A percentile compares a stretch with the other conserved stretches of the same genome.
phyloP scores from a whole-genome alignment of 2,888 invertebrate species.

The Cheilosia variabilis region DNA sequence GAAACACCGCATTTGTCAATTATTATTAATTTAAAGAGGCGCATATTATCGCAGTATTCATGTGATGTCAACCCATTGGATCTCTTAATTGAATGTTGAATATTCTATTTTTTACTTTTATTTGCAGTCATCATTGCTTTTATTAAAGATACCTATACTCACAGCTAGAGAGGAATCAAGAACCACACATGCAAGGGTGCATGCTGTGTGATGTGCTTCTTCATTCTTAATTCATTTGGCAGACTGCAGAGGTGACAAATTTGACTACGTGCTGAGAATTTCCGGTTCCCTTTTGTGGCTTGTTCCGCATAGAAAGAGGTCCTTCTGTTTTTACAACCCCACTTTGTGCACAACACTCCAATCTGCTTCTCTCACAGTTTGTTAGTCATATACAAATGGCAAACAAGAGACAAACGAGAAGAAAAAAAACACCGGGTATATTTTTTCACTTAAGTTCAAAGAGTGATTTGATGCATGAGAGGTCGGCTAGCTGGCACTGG shows the following conservation, averaged over 20 bases:
- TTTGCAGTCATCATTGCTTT: conserved; percentile 40
- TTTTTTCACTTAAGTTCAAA: conserved; percentile 57
- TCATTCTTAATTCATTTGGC: conserved; percentile 66
- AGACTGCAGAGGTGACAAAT: conserved; percentile 74
- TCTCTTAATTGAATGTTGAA: conserved; percentile 52
- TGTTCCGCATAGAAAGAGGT: conserved; percentile 33
- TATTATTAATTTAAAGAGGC: conserved; percentile 58
- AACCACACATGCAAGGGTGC: conserved; percentile 26
- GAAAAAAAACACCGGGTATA: conserved; percentile 51
- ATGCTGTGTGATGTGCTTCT: conserved; percentile 28
- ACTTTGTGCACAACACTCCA: conserved; percentile 14
- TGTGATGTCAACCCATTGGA: conserved; percentile 28
- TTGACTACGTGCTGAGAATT: conserved; percentile 66
- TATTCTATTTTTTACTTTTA: conserved; percentile 14
- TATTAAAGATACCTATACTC: conserved; percentile 32
- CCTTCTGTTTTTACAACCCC: conserved; percentile 33
- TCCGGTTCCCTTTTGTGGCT: conserved; percentile 42
- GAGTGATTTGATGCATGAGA: conserved; percentile 50
- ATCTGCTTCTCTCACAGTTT: conserved; percentile 1
- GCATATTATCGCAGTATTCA: conserved; percentile 46
- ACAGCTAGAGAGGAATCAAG: conserved; percentile 11
- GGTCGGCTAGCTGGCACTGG: conserved; percentile 5
- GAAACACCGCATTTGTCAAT: conserved; percentile 55
- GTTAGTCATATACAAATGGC: conserved; percentile 35
- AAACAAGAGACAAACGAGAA: conserved; percentile 37